Conservation (phyloP, 2,797 vertebrate genomes). For the Limosa lapponica region DNA sequence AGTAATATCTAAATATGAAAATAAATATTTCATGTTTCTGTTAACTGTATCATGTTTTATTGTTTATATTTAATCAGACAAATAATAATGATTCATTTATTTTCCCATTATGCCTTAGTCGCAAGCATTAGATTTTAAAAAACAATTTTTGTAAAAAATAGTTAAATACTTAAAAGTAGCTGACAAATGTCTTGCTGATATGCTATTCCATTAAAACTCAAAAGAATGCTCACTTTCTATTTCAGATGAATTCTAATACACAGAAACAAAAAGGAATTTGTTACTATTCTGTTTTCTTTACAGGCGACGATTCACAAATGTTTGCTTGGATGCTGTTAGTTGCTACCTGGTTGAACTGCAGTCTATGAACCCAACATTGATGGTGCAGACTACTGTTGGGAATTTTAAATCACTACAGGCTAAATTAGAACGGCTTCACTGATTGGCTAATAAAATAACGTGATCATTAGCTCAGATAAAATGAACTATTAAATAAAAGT, state of each 20-base stretch:
- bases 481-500: conserved; percentile 51
- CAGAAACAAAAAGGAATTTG: neutral
- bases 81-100: neutral
- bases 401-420: conserved; percentile 97
- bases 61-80: neutral
- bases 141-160: neutral
- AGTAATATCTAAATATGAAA: neutral
- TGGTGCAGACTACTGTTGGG: conserved; percentile 87
- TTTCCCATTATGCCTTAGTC: neutral
- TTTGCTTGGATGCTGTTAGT: conserved; percentile 94
- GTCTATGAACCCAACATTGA: conserved; percentile 87
- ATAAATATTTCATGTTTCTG: neutral
- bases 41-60: neutral
- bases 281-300: conserved; percentile 11
- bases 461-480: neutral
- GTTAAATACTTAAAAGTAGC: neutral
- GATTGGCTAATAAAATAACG: neutral
- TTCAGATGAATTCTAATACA: neutral
- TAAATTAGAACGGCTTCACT: conserved; percentile 93
- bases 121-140: neutral
- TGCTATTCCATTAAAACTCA: neutral
- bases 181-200: neutral
- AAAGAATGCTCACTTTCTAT: neutral
- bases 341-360: conserved; percentile 97
- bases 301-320: conserved; percentile 92